Conservation (phyloP, 2,797 vertebrate genomes). For the Euthynnus affinis region DNA sequence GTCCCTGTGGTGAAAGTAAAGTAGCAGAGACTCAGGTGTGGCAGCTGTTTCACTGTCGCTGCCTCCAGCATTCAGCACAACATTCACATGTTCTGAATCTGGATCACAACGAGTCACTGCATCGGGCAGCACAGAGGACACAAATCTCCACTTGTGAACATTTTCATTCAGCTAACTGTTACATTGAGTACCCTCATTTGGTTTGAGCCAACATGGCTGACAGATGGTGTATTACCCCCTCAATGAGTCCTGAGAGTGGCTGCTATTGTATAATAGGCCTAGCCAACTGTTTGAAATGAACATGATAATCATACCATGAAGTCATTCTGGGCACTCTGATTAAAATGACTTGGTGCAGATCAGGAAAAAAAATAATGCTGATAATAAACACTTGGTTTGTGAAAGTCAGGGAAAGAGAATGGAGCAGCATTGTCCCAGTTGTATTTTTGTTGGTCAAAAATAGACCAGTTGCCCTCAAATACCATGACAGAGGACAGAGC, state of each 20-base stretch:
- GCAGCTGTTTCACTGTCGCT: slow-evolving; percentile 43
- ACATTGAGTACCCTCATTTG: slow-evolving; percentile 58
- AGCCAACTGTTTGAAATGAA: slow-evolving; percentile 75
- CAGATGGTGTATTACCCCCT: slow-evolving; percentile 74
- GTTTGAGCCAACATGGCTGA: slow-evolving; percentile 68
- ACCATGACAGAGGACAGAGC: slow-evolving; percentile 52
- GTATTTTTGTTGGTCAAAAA: slow-evolving; percentile 73
- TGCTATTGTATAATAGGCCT: slow-evolving; percentile 63
- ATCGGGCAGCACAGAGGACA: slow-evolving; percentile 31
- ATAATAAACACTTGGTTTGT: slow-evolving; percentile 59
- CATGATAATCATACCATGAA: slow-evolving; percentile 61
- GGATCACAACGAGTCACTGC: slow-evolving; percentile 28
- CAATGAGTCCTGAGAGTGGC: slow-evolving; percentile 64
- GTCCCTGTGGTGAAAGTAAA: slow-evolving; percentile 25
- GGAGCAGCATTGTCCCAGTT: slow-evolving; percentile 67
- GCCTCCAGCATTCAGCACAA: slow-evolving; percentile 30
- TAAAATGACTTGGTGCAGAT: slow-evolving; percentile 56
- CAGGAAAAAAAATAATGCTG: slow-evolving; percentile 4
- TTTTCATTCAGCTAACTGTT: slow-evolving; percentile 62
- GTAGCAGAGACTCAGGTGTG: slow-evolving; percentile 53
- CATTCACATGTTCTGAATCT: slow-evolving; percentile 30
- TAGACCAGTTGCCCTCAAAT: slow-evolving; percentile 73
- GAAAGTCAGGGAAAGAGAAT: slow-evolving; percentile 68
- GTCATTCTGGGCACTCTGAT: slow-evolving; percentile 52
- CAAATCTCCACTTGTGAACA: slow-evolving; percentile 44